Base-by-base conservation (phyloP, 2,888 invertebrate genomes). In the Drosophila neutralis region DNA sequence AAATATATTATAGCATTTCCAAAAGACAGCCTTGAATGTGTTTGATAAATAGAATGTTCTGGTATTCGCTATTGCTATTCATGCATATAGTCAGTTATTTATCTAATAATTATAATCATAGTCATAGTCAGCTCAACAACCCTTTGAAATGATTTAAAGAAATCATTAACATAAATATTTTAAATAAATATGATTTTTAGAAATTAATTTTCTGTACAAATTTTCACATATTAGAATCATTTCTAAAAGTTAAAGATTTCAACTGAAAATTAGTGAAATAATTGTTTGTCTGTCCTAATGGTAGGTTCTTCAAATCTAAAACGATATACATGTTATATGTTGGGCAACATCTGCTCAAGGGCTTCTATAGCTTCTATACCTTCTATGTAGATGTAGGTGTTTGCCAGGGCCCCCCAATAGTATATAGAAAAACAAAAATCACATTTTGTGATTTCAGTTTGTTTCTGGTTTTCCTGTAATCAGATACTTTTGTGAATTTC, bases 401-500 rank as follows among this genome's bases (percentile, higher is more conserved):
- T 40, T 40, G 69, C 67, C 57, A 63, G 54, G 72, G 69, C 49
- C 76, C 85, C 76, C 82, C 82, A 79, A 69, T 79, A 77, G 54
- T 69, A 49, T 52, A 56, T 72, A 67, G 62, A 51, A 56, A 31
- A 67, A 51, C 27, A 59, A 58, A 52, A 89, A 87, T 84, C 80
- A 89, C 71, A 87, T 82, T 86, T 86, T 86, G 90, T 87, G 87
- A 90, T 87, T 89, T 89, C 89, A 87, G 87, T 85, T 83, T 87
- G 87, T 87, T 78, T 84, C 80, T 83, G 73, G 82, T 81, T 91
- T 90, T 91, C 90, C 90, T 90, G 90, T 91, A 87, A 90, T 81
- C 70, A 75, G 90, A 90, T 90, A 91, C 87, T 91, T 90, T 90
- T 90, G 82, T 87, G 89, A 90, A 86, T 90, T 90, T 86, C 78